Evolutionary conservation across 2,888 invertebrate genomes (phyloP), one percentile per base, ranked within the genome.

Genomic region (Oscheius myriophilus): DNA sequence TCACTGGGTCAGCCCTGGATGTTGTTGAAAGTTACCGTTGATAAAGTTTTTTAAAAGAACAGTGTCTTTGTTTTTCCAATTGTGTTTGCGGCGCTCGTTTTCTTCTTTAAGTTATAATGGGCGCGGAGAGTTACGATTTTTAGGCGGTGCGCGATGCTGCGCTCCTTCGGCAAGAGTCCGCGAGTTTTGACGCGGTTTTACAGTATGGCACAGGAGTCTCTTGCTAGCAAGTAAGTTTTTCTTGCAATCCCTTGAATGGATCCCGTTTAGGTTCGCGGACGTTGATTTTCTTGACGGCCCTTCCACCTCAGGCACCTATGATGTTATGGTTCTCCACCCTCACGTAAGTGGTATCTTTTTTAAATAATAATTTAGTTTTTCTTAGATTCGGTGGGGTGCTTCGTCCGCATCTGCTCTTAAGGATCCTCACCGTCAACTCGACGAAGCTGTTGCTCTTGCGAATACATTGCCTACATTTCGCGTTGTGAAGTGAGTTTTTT

Each of bases 371-470:
- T 73, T 64, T 42, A 57, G 73, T 41, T 55, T 39, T 68, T 51
- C 41, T n/a, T 4, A 75, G 70, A 87, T 92, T 0, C 92, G 92
- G 88, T 92, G 91, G 91, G 91, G 91, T 0, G 87, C 87, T 0
- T 87, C 89, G 12, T 91, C 90, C 77, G 88, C 88, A 51, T 85
- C 81, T 4, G 88, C 88, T 14, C 67, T 76, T 25, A 90, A 91
- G 0, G 90, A 89, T n/a, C 91, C 91, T 0, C 88, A 91, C 45
- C 88, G 92, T 67, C 91, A 92, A 85, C 81, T 93, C 33, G 90
- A 90, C 18, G 93, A 93, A 88, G 91, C 93, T 0, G 89, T 90
- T 67, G 90, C 93, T 0, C 88, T 93, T 2, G 88, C 93, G 9
- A 87, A 90, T 58, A 92, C 92, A 0, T 86, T 93, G 59, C 90